A percentile compares a stretch with the other conserved stretches of the same genome.
Conservation (phyloP, 2,797 vertebrate genomes). For the Sandelia bainsii region DNA sequence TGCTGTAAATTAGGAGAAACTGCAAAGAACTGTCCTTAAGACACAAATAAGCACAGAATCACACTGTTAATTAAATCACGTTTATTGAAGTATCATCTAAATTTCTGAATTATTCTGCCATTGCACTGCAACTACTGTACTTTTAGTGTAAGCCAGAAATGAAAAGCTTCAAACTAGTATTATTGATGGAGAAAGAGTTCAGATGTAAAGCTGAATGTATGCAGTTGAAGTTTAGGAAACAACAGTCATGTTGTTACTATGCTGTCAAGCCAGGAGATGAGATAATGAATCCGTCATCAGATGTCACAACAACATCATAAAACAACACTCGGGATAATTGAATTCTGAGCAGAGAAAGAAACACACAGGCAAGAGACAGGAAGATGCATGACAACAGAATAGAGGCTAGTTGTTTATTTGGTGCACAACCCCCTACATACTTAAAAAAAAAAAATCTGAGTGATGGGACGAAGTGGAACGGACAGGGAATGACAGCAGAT, state of each 20-base stretch:
- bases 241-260: constrained; percentile 37
- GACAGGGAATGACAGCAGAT: constrained; percentile 73
- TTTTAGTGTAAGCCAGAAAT: background rate
- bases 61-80: constrained; percentile 19
- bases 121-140: background rate
- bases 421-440: constrained; percentile 12
- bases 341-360: constrained; percentile 78
- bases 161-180: background rate
- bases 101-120: constrained; percentile 9
- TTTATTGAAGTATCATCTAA: constrained; percentile 22
- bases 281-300: constrained; percentile 86
- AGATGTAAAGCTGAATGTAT: constrained; percentile 34
- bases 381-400: constrained; percentile 68
- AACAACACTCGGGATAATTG: constrained; percentile 83
- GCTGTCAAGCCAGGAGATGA: constrained; percentile 79
- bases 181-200: background rate
- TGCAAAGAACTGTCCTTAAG: background rate
- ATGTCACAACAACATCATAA: constrained; percentile 84
- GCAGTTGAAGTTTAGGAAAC: constrained; percentile 20
- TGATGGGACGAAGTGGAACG: constrained; percentile 66
- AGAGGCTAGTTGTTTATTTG: constrained; percentile 74
- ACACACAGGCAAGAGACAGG: constrained; percentile 68
- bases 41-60: constrained; percentile 16
- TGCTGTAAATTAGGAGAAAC: constrained; percentile 18
- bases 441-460: constrained; percentile 15